A percentile compares a stretch with the other conserved stretches of the same genome.
phyloP scores from a whole-genome alignment of 2,888 invertebrate species.

The Lepidocyrtoides sp. region DNA sequence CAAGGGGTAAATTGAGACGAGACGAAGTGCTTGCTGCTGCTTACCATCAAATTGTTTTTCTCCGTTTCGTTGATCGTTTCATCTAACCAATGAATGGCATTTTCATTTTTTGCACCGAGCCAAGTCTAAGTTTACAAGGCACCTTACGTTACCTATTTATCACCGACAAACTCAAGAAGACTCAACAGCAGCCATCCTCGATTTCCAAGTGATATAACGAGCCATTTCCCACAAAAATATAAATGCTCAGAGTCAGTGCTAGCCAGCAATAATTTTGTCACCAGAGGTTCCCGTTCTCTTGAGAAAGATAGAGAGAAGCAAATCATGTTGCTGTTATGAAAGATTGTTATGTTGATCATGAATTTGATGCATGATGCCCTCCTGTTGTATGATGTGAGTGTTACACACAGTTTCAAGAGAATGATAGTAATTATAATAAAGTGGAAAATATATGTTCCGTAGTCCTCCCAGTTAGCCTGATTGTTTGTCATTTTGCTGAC shows the following conservation, averaged over 20 bases:
- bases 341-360: background rate
- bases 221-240: slow-evolving; percentile 59
- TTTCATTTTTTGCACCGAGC: no score
- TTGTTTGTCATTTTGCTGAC: slow-evolving; percentile 8
- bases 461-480: background rate
- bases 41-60: no score
- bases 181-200: background rate
- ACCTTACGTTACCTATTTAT: slow-evolving; percentile 35
- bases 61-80: no score
- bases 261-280: background rate
- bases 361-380: slow-evolving; percentile 28
- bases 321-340: background rate
- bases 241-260: background rate
- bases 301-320: background rate
- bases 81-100: no score
- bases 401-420: no score
- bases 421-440: no score
- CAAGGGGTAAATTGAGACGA: no score
- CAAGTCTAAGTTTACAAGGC: background rate
- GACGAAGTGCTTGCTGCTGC: no score
- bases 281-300: background rate
- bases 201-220: slow-evolving; percentile 55
- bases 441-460: background rate
- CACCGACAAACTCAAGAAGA: background rate
- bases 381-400: background rate